A percentile compares a stretch with the other conserved stretches of the same genome.
Evolutionary conservation across 2,113 vertebrate genomes (phyloP).

Genomic region (Neogobius melanostomus): DNA sequence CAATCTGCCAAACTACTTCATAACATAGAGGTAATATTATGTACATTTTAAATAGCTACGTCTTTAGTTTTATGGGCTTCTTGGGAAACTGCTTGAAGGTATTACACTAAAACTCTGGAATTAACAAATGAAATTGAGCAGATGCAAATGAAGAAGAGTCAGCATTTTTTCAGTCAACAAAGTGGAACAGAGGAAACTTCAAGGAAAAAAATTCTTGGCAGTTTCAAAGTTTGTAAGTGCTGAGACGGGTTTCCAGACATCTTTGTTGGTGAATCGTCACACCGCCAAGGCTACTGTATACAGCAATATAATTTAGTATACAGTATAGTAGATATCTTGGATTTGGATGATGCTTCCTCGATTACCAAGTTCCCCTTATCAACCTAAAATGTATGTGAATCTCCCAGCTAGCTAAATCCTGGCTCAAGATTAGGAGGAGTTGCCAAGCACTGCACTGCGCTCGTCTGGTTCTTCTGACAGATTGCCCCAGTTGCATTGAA

Average conservation of each 20-base stretch:
- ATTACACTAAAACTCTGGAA: conserved; percentile 5
- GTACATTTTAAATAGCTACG: conserved; percentile 8
- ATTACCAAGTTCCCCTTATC: too few species aligned
- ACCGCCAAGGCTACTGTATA: neutral
- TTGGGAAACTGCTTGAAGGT: conserved; percentile 6
- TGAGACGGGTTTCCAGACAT: neutral
- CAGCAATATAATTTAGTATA: neutral
- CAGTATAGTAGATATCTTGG: too few species aligned
- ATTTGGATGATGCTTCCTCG: too few species aligned
- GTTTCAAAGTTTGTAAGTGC: neutral
- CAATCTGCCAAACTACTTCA: neutral
- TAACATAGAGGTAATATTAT: conserved; percentile 7
- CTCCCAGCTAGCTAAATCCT: too few species aligned
- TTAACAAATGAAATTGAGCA: conserved; percentile 12
- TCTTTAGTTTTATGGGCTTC: conserved; percentile 8
- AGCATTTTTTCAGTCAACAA: conserved; percentile 1
- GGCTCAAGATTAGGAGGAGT: too few species aligned
- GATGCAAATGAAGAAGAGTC: conserved; percentile 12
- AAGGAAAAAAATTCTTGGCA: neutral
- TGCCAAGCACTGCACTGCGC: too few species aligned
- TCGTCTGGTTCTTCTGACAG: too few species aligned
- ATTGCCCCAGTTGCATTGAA: too few species aligned
- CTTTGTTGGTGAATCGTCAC: neutral
- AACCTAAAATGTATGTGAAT: too few species aligned
- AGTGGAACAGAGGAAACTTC: neutral